A percentile compares a stretch with the other conserved stretches of the same genome.
phyloP scores from a whole-genome alignment of 2,888 invertebrate species.

The Hirtodrosophila trivittata region DNA sequence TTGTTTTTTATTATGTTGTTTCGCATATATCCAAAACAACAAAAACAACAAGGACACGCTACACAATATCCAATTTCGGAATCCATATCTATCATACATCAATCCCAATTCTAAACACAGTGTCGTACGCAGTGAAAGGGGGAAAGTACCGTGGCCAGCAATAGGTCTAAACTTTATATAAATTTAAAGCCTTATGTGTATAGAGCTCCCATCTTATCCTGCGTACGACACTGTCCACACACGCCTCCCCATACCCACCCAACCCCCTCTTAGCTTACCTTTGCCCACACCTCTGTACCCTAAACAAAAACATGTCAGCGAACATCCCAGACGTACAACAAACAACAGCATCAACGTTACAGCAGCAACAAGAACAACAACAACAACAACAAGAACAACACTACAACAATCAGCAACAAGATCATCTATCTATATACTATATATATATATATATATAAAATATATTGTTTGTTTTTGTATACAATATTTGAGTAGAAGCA shows the following conservation, averaged over 20 bases:
- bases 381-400: conserved; percentile 7
- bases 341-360: conserved; percentile 8
- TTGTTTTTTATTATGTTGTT: conserved; percentile 31
- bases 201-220: no score
- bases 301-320: conserved; percentile 7
- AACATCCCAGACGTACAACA: conserved; percentile 27
- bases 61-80: conserved; percentile 13
- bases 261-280: neutral
- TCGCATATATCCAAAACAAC: conserved; percentile 28
- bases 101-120: no score
- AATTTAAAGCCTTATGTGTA: no score
- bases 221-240: no score
- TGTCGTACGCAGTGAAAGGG: no score
- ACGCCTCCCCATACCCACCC: neutral
- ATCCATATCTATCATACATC: no score
- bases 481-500: conserved; percentile 17
- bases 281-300: conserved; percentile 1
- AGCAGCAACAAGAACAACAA: conserved; percentile 24
- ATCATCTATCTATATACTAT: conserved; percentile 14
- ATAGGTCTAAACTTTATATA: no score
- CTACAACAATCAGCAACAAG: conserved; percentile 26
- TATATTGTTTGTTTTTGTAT: conserved; percentile 1
- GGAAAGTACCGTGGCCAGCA: no score
- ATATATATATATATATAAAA: conserved; percentile 7
- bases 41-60: conserved; percentile 32